Evolutionary conservation across 1,140 invertebrate genomes (phyloP).

Genomic region (Stegodyphus mimosarum): DNA sequence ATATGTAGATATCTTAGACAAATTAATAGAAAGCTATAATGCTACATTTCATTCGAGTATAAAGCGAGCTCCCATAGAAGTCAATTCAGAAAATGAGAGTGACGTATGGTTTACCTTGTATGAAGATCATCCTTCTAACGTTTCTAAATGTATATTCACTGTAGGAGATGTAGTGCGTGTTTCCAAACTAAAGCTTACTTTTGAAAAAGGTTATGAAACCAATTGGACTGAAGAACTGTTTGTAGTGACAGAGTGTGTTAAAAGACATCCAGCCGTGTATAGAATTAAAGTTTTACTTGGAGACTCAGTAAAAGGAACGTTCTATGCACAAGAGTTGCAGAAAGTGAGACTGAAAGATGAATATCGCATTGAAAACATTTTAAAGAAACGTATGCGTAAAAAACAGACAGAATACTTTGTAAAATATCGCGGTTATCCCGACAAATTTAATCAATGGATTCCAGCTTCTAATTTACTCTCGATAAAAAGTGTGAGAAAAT

Average conservation of each 20-base stretch:
- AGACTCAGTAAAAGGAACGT: constrained; percentile 40
- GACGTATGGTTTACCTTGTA: constrained; percentile 57
- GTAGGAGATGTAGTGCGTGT: constrained; percentile 64
- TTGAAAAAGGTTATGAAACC: constrained; percentile 41
- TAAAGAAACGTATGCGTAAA: not conserved
- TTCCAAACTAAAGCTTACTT: constrained; percentile 49
- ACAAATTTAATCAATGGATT: constrained; percentile 6
- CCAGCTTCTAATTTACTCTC: not conserved
- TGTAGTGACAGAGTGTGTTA: constrained; percentile 9
- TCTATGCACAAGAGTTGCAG: constrained; percentile 39
- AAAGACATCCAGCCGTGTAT: not conserved
- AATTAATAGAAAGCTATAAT: constrained; percentile 69
- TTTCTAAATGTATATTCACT: constrained; percentile 61
- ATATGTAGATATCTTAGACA: constrained; percentile 66
- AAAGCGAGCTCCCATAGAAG: constrained; percentile 66
- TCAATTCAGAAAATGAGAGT: constrained; percentile 57
- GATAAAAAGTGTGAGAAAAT: not conserved
- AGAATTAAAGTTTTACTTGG: constrained; percentile 20
- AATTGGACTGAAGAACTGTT: constrained; percentile 1
- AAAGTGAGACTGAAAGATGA: not conserved
- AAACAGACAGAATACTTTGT: not conserved
- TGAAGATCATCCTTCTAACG: constrained; percentile 45
- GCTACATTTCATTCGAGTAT: constrained; percentile 68
- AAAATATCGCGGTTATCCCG: not conserved
- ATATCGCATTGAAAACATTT: not conserved